phyloP scores from a whole-genome alignment of 64 coral and sea anemone genomes.

The Montipora capricornis region DNA sequence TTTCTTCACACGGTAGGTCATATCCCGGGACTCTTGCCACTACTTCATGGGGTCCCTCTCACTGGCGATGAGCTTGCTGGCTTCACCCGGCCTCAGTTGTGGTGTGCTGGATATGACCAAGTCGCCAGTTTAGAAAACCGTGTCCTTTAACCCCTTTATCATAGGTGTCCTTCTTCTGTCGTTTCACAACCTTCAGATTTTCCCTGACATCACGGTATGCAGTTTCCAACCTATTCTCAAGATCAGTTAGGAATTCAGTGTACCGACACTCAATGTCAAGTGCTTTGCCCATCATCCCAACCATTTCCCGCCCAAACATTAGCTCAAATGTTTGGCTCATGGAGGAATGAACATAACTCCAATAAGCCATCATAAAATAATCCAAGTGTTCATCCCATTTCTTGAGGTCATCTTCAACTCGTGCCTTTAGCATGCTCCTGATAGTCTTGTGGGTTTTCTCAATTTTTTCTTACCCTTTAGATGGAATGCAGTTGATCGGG shows the following conservation, averaged over 20 bases:
- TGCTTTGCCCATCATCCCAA: constrained; percentile 47
- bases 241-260: constrained; percentile 23
- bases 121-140: constrained; percentile 41
- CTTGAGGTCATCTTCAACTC: constrained; percentile 25
- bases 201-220: constrained; percentile 48
- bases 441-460: constrained; percentile 68
- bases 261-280: neutral
- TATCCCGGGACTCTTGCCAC: no score
- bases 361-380: no score
- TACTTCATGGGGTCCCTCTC: no score
- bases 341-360: no score
- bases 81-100: no score
- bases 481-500: constrained; percentile 59
- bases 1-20: no score
- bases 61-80: no score
- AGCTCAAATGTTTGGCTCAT: constrained; percentile 40
- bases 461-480: constrained; percentile 69
- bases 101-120: neutral
- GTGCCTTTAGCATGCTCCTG: constrained; percentile 51
- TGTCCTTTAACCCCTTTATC: constrained; percentile 53
- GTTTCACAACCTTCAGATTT: constrained; percentile 20
- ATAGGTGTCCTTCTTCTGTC: neutral
- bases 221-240: neutral
- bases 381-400: constrained; percentile 49
- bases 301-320: constrained; percentile 28